These are phyloP conservation scores for Metopia argyrocephala DNA, from an alignment of 2,888 invertebrate species.

Conservation along the genomic window DNA sequence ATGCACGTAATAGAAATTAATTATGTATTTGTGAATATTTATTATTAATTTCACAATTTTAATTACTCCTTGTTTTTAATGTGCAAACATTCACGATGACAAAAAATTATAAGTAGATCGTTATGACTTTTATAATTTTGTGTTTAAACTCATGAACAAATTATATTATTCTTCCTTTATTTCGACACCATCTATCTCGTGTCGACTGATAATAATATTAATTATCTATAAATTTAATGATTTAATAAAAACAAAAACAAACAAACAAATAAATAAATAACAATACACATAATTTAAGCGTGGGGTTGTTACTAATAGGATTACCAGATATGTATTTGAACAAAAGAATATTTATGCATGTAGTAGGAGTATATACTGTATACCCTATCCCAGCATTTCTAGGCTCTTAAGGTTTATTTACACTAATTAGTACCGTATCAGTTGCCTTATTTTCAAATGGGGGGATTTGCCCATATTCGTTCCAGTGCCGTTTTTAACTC, in stretches of 20 bases:
- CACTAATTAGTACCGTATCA: too few species aligned
- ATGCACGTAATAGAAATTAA: constrained; percentile 65
- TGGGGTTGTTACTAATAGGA: not conserved
- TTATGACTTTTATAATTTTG: not conserved
- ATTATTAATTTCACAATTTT: constrained; percentile 45
- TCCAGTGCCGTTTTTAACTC: too few species aligned
- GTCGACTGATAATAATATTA: constrained; percentile 20
- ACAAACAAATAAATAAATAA: not conserved
- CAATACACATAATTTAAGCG: not conserved
- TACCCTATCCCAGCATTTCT: too few species aligned
- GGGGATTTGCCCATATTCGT: too few species aligned
- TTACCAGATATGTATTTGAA: not conserved
- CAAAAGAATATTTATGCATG: not conserved
- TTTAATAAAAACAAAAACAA: not conserved
- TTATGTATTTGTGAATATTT: constrained; percentile 55
- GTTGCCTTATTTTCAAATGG: too few species aligned
- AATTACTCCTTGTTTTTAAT: not conserved
- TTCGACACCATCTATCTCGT: constrained; percentile 19
- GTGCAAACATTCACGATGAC: constrained; percentile 28
- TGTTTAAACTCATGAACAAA: not conserved
- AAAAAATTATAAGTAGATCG: too few species aligned
- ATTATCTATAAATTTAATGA: not conserved
- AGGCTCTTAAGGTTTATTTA: too few species aligned
- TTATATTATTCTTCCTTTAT: not conserved
- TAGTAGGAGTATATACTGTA: not conserved